Evolutionary conservation across 2,888 invertebrate genomes (phyloP), one percentile per base, ranked within the genome.

Genomic region (Theretra japonica): DNA sequence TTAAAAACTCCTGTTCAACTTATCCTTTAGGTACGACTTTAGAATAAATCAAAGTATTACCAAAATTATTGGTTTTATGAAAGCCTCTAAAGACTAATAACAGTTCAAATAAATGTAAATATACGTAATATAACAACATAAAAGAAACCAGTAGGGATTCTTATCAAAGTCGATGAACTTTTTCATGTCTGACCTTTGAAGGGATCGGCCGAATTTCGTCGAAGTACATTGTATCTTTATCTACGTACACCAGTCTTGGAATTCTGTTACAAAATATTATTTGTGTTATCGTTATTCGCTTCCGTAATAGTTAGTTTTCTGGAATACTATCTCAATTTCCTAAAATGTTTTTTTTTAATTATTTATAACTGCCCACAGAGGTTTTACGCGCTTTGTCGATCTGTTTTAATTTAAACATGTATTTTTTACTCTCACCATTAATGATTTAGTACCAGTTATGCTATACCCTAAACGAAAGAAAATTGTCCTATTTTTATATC

Each of bases 161-260:
- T 73, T 74, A 65, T 70, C 72, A 71, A 75, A 70, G 70, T 62
- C 72, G 53, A 19, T 68, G 58, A 74, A 74, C 73, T 75, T 75
- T 56, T 59, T 25, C 68, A 62, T 68, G 57, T 59, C 73, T 73
- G 73, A 73, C 74, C 73, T 74, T 73, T 69, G 41, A 48, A 68
- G 70, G 41, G 19, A 62, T 17, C 33, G 70, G 33, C 57, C 15
- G 56, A 65, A 69, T 73, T 41, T 30, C 65, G 23, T 19, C 41
- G 41, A 41, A 56, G 33, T 56, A 53, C 56, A 33, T 56, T 15
- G 5, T 23, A 41, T 33, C 25, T 58, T 58, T 62, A 62, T 62
- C 41, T 33, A 62, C 8, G 7, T 15, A 62, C n/a, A 30, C 6
- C 15, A 58, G 58, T 30, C 21, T n/a, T 62, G 19, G 21, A 11